phyloP scores from a whole-genome alignment of 2,888 invertebrate genomes.

The Chymomyza procnemis region DNA sequence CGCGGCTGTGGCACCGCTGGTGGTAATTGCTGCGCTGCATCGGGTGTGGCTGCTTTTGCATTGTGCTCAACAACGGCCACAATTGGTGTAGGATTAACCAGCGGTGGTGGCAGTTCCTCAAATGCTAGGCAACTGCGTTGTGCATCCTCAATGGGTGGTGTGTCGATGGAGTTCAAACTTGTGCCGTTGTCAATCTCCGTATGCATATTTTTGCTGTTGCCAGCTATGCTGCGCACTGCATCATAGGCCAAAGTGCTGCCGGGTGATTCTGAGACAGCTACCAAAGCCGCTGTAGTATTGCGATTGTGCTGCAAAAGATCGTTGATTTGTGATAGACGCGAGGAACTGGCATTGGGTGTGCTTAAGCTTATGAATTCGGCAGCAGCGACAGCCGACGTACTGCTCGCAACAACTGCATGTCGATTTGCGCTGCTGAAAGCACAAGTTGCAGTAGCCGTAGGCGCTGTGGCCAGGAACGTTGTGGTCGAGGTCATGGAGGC shows the following conservation, averaged over 20 bases:
- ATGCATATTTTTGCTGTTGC: conserved; percentile 22
- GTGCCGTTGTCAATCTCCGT: conserved; percentile 15
- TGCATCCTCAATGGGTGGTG: conserved; percentile 64
- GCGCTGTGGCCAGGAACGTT: conserved; percentile 18
- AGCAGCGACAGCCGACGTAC: conserved; percentile 21
- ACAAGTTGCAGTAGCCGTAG: neutral
- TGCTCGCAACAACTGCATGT: conserved; percentile 21
- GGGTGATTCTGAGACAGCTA: conserved; percentile 64
- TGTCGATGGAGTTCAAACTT: conserved; percentile 56
- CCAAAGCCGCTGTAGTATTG: conserved; percentile 72
- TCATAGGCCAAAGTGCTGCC: conserved; percentile 25
- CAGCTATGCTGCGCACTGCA: conserved; percentile 11
- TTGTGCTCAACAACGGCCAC: conserved; percentile 45
- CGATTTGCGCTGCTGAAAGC: conserved; percentile 18
- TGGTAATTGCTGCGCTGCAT: conserved; percentile 16
- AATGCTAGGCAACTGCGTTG: conserved; percentile 55
- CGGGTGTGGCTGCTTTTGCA: conserved; percentile 18
- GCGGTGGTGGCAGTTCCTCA: conserved; percentile 56
- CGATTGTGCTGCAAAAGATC: conserved; percentile 77
- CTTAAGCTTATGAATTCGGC: conserved; percentile 69
- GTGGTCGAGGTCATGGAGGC: conserved; percentile 47
- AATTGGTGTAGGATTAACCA: conserved; percentile 55
- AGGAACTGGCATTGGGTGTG: conserved; percentile 72
- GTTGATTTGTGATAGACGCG: conserved; percentile 76
- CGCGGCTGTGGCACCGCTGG: conserved; percentile 48